Evolutionary conservation across 1,140 invertebrate species (phyloP).

Genomic region (Trinorchestia longiramus): DNA sequence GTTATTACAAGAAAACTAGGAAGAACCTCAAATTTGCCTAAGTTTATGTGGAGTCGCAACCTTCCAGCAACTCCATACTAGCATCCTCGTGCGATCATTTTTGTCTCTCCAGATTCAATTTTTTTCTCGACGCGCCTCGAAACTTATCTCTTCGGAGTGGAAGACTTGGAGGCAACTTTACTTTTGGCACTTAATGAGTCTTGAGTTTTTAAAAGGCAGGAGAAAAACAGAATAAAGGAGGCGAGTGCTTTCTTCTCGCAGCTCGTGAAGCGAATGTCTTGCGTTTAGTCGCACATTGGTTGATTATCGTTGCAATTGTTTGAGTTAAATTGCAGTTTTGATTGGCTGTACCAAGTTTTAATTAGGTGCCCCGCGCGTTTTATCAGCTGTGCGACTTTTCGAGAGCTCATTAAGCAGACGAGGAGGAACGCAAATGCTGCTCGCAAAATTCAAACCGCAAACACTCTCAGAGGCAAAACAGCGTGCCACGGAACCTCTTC

Average conservation of each 20-base stretch:
- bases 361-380: constrained; percentile 18
- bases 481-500: not conserved
- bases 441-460: not conserved
- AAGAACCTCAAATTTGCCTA: not conserved
- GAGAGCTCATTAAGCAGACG: not conserved
- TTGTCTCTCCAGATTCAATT: not conserved
- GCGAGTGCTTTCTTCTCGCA: not conserved
- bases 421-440: not conserved
- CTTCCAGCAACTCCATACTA: not conserved
- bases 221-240: constrained; percentile 26
- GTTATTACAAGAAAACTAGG: not conserved
- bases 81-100: not conserved
- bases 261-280: constrained; percentile 11
- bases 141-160: constrained; percentile 18
- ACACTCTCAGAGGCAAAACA: not conserved
- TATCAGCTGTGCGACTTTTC: not conserved
- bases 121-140: not conserved
- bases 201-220: not conserved
- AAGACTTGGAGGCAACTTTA: constrained; percentile 3
- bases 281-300: constrained; percentile 25
- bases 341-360: constrained; percentile 39
- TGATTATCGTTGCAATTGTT: constrained; percentile 48
- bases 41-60: not conserved
- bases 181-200: constrained; percentile 26
- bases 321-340: constrained; percentile 53